These are phyloP conservation scores for Drosophila basisetae DNA, from an alignment of 2,888 invertebrate species.

Conservation along the genomic window DNA sequence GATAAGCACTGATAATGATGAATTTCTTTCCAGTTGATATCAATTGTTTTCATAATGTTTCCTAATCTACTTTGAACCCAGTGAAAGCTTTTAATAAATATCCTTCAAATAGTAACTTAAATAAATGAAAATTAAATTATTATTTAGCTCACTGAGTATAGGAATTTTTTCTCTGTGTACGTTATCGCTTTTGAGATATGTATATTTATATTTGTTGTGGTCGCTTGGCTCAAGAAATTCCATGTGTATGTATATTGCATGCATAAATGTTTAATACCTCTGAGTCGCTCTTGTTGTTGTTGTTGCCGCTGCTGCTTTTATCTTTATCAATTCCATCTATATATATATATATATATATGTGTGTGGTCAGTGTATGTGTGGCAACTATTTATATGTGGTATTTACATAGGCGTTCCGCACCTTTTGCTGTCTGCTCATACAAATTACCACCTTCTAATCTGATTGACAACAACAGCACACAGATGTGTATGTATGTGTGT, in stretches of 20 bases:
- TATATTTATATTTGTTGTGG: conserved; percentile 8
- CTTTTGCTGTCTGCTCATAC: conserved; percentile 6
- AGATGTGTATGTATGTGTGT: neutral
- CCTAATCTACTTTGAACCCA: neutral
- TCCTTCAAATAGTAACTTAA: neutral
- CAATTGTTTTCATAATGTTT: neutral
- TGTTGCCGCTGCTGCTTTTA: conserved; percentile 4
- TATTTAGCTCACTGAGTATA: neutral
- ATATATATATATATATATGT: neutral
- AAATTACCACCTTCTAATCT: conserved; percentile 17
- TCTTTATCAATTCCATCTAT: conserved; percentile 10
- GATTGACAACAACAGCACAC: conserved; percentile 23
- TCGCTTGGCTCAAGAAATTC: conserved; percentile 6
- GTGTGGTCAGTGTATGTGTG: neutral
- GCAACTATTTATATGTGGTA: conserved; percentile 21
- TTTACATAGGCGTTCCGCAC: conserved; percentile 33
- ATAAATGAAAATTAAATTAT: neutral
- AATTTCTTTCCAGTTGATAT: conserved; percentile 12
- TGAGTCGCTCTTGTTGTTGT: conserved; percentile 2
- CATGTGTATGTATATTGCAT: conserved; percentile 3
- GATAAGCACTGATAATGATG: conserved; percentile 18
- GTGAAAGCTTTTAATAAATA: neutral
- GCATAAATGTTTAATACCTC: neutral
- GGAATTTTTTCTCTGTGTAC: neutral
- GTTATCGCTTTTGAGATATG: conserved; percentile 11